Base-by-base conservation (phyloP, 2,888 invertebrate genomes). In the Chrysopilus asiliformis region DNA sequence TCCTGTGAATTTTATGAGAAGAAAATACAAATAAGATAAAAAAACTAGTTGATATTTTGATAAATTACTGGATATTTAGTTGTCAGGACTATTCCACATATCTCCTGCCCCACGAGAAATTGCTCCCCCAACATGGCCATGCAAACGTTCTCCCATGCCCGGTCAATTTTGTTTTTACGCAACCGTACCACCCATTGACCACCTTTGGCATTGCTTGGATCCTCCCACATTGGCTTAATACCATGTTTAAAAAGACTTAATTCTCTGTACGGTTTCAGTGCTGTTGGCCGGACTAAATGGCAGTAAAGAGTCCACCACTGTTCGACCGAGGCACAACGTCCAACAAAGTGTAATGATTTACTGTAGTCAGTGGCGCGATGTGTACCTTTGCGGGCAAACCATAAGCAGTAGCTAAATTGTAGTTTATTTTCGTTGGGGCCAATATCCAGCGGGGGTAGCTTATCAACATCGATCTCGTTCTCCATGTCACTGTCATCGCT, bases 201-300 rank as follows among this genome's bases (percentile, higher is more conserved):
- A 36, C 98, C 97, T 60, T 84, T 81, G 57, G 83, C 80, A 67
- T 98, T 98, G 32, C 90, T 89, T 40, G 82, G 79, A 64, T 97
- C 95, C 71, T 98, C 98, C 98, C 97, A 98, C 86, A 98, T 95
- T 15, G 97, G 97, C 62, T 91, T 89, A 53, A 98, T 94, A 49
- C 95, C 97, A 52, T 91, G 58, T 71, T 97, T 97, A 66, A 98
- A 98, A 42, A 98, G 72, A 65, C 95, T 95, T 55, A 94, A 78
- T 66, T 97, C 94, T 53, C 90, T 77, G 53, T 89, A 87, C 13
- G 87, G 83, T 28, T 83, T 80, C 50, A 97, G 71, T 53, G 95
- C 89, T 39, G 83, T 78, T 34, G 95, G 87, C 52, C 93, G 75
- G 47, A 82, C 75, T 53, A 95, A 69, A 66, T 94, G 93, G 59